Evolutionary conservation across 1,140 invertebrate species (phyloP), one percentile per base, ranked within the genome.

Genomic region (Pseudomyrmex pallidus): DNA sequence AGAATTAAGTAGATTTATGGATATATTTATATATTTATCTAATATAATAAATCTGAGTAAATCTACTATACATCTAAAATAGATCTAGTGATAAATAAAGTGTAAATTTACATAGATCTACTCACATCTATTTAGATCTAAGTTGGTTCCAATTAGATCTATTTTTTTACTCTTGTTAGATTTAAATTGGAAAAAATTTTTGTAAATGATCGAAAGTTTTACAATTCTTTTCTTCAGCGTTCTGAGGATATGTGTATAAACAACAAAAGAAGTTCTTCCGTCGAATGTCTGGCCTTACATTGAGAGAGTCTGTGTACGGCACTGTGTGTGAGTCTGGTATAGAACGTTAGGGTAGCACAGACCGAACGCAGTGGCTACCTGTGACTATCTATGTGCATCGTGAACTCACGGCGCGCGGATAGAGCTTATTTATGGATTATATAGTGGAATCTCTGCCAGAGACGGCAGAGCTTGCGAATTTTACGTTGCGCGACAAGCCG

Each of bases 341-440:
- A 62, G 25, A 5, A 17, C 25, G 20, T 59, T 46, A n/a, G n/a
- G n/a, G n/a, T n/a, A 15, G 10, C 22, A 25, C 9, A n/a, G 54
- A 46, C 9, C 67, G 72, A 74, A 61, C 4, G 61, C 62, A 56
- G 67, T 52, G 64, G 63, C 74, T 77, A 77, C 74, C 63, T 77
- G 74, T 67, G 52, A 66, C 62, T 56, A 77, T 67, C 50, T 77
- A 46, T 17, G 35, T 73, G 12, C 82, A 82, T 74, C 57, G 35
- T 35, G 57, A 74, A 67, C 77, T 78, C 78, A 25, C 68, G 50
- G 22, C 66, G 62, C 73, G 72, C 70, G 84, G 85, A 83, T 83
- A 82, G 56, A 66, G 67, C 84, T 92, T 92, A 91, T 92, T 92
- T 92, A 91, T 91, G 91, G 91, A 92, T 90, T 90, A 91, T 88